Evolutionary conservation across 2,797 vertebrate species (phyloP), one percentile per base, ranked within the genome.

Genomic region (Lagocephalus sceleratus): DNA sequence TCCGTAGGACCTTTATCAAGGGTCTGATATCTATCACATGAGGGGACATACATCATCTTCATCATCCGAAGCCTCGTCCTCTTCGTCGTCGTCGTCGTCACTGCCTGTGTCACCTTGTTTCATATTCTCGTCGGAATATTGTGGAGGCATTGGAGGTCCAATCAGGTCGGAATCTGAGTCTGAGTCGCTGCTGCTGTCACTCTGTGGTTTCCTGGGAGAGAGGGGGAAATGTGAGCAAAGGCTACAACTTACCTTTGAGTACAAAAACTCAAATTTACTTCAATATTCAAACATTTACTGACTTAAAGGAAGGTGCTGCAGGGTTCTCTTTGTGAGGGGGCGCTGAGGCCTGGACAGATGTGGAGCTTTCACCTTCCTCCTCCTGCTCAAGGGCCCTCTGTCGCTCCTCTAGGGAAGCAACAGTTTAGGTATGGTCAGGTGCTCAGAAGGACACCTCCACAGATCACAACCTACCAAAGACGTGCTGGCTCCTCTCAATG

Each of bases 401-500:
- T 60, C 91, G 66, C 23, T 83, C 87, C 5, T 90, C 90, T 91
- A 45, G 45, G 45, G 15, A 32, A 70, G 7, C 52, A 60, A 66
- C 7, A 17, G 5, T 55, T 45, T 41, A 5, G 41, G 17, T 0
- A 39, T 6, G 29, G 15, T 64, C 56, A 59, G 16, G 52, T 38
- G 41, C 21, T 58, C 22, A 45, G 7, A n/a, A 47, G 1, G 5
- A 35, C 25, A 8, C 3, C 5, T 6, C 20, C 40, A 46, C 3
- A 44, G 3, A 12, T 41, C 2, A 5, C 35, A 3, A 14, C 17
- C 21, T 56, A 98, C 96, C 95, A 12, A 95, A 76, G 2, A 87
- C 83, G 23, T 80, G 92, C 35, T 93, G 92, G 85, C 94, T 98
- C 74, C 96, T 94, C 78, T 98, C 96, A 41, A 95, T 93, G 0